Evolutionary conservation across 2,888 invertebrate species (phyloP).

Genomic region (Drosophila mayaguana): DNA sequence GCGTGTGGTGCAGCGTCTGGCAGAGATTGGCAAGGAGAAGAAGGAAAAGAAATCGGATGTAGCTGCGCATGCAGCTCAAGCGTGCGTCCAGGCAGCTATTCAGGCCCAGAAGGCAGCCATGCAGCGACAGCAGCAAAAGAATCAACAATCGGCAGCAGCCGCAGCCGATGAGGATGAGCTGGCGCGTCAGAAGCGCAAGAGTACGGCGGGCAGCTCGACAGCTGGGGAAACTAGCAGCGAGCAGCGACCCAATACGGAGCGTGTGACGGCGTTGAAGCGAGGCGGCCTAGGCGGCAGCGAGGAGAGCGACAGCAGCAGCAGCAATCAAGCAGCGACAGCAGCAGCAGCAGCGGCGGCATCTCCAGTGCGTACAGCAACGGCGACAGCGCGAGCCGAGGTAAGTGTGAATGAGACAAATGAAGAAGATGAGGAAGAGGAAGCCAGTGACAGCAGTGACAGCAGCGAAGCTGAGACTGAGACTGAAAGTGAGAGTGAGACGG

Average conservation of each 20-base stretch:
- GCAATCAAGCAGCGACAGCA: slow-evolving; percentile 81
- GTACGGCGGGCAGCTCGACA: slow-evolving; percentile 85
- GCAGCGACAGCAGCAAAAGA: slow-evolving; percentile 85
- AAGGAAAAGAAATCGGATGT: slow-evolving; percentile 92
- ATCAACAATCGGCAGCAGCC: slow-evolving; percentile 86
- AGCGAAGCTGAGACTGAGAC: slow-evolving; percentile 45
- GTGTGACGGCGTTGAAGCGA: slow-evolving; percentile 86
- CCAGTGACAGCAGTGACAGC: slow-evolving; percentile 56
- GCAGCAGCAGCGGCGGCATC: slow-evolving; percentile 82
- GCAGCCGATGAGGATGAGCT: slow-evolving; percentile 92
- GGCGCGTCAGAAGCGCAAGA: slow-evolving; percentile 93
- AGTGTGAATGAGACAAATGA: slow-evolving; percentile 86
- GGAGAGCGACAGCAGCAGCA: slow-evolving; percentile 87
- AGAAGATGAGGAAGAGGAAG: slow-evolving; percentile 55
- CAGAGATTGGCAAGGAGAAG: slow-evolving; percentile 91
- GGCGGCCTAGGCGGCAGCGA: slow-evolving; percentile 83
- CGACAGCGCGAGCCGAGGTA: slow-evolving; percentile 92
- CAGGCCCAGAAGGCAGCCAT: slow-evolving; percentile 87
- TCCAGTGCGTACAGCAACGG: slow-evolving; percentile 89
- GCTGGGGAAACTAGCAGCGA: slow-evolving; percentile 76
- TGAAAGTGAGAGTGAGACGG: slow-evolving; percentile 33
- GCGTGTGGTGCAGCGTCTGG: slow-evolving; percentile 94
- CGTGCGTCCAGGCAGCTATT: slow-evolving; percentile 84
- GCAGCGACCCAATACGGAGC: slow-evolving; percentile 86
- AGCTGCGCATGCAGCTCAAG: slow-evolving; percentile 86